Evolutionary conservation across 2,888 invertebrate genomes (phyloP), one percentile per base, ranked within the genome.

Genomic region (Epinotia brunnichana): DNA sequence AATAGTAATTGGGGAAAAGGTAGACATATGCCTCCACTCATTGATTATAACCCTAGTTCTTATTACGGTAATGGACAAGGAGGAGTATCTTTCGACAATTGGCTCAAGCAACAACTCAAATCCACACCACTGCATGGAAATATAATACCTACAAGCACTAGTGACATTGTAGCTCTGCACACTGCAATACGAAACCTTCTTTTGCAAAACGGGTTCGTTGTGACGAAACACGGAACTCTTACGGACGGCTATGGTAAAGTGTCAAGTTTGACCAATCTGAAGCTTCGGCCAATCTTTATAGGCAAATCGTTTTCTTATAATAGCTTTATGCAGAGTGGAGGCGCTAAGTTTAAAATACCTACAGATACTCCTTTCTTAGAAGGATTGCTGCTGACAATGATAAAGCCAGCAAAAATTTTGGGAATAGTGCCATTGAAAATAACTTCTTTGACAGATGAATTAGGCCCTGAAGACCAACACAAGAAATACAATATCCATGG

Each of bases 351-450:
- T 39, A 59, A 67, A 21, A 71, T 79, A 21, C 79, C 81, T 5
- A 48, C 53, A 15, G 51, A 79, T 60, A 74, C 79, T 10, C 81
- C 83, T 0, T 86, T 83, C 70, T 75, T 87, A 39, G 82, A 88
- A 79, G 84, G 83, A 7, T 73, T 89, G 72, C 77, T 90, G 2
- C 75, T 90, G 1, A 82, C 84, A 9, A 74, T 83, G 15, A 71
- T 77, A 2, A 61, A 82, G 57, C 89, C 90, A 4, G 80, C 82
- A 11, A 85, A 79, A 70, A 77, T 88, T 69, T 76, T 90, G 56
- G 89, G 87, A 0, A 79, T 89, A 13, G 83, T 90, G 74, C 88
- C 88, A 0, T 69, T 89, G 21, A 83, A 83, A 4, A 83, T 82
- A 57, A 80, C 80, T 15, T 75, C 77, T 59, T 41, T 82, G 3